Percentiles rank a stretch among this genome's conserved stretches.
phyloP scores from a whole-genome alignment of 2,888 invertebrate species.

The Caenorhabditis doughertyi region DNA sequence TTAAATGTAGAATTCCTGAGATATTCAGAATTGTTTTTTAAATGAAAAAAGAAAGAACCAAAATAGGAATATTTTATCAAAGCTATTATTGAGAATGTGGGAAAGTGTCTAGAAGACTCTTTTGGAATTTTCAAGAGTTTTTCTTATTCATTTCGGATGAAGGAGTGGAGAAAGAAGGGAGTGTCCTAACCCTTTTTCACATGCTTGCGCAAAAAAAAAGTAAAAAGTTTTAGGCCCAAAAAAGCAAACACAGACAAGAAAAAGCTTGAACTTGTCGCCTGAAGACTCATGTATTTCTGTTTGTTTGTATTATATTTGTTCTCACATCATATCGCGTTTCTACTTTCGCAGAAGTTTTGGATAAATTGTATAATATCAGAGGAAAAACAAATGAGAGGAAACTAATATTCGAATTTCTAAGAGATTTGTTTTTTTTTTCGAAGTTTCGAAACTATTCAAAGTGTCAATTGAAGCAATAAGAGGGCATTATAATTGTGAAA shows the following conservation, averaged over 20 bases:
- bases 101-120: constrained; percentile 10
- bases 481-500: neutral
- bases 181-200: constrained; percentile 24
- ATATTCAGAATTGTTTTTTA: too few relatives aligned
- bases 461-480: too few relatives aligned
- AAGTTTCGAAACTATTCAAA: neutral
- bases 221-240: constrained; percentile 20
- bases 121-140: constrained; percentile 25
- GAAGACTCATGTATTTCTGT: constrained; percentile 33
- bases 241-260: constrained; percentile 38
- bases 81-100: constrained; percentile 15
- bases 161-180: constrained; percentile 24
- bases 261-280: constrained; percentile 46
- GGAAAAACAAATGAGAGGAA: neutral
- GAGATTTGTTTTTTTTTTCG: too few relatives aligned
- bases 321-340: constrained; percentile 55
- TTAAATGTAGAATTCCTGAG: neutral
- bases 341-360: constrained; percentile 14
- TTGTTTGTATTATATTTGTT: constrained; percentile 48
- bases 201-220: constrained; percentile 33
- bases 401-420: too few relatives aligned
- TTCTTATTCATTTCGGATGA: constrained; percentile 32
- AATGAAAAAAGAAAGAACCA: neutral
- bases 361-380: constrained; percentile 17
- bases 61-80: constrained; percentile 8